These are phyloP conservation scores for Nicator chloris DNA, from an alignment of 2,113 vertebrate species.

Conservation along the genomic window DNA sequence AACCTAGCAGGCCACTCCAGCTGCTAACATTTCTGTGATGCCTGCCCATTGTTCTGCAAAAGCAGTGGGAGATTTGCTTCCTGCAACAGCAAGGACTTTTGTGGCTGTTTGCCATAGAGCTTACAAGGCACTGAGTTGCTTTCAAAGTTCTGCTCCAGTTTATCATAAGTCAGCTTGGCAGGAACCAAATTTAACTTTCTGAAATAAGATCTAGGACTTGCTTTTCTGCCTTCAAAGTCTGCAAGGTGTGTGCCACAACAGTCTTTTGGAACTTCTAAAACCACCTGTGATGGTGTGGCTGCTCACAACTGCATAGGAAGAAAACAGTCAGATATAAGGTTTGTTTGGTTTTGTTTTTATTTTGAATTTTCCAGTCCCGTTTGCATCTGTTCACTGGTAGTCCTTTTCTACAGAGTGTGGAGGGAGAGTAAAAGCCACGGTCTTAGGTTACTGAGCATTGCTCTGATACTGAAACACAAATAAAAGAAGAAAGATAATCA, in stretches of 20 bases:
- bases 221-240: background rate
- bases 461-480: background rate
- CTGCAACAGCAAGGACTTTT: background rate
- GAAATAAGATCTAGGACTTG: background rate
- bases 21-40: background rate
- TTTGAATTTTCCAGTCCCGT: background rate
- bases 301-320: background rate
- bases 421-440: background rate
- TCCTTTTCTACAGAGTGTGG: background rate
- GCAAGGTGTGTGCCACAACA: background rate
- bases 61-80: constrained; percentile 32
- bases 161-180: background rate
- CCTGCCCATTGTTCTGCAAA: constrained; percentile 35
- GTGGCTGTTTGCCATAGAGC: constrained; percentile 16
- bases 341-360: background rate
- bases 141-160: background rate
- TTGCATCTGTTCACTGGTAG: background rate
- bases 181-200: background rate
- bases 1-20: background rate
- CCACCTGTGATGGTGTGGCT: background rate
- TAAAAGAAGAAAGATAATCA: background rate
- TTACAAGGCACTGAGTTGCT: background rate
- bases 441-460: background rate
- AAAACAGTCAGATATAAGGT: background rate
- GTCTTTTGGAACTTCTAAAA: background rate